phyloP scores from a whole-genome alignment of 2,113 vertebrate genomes.

The Heterotilapia buettikoferi region DNA sequence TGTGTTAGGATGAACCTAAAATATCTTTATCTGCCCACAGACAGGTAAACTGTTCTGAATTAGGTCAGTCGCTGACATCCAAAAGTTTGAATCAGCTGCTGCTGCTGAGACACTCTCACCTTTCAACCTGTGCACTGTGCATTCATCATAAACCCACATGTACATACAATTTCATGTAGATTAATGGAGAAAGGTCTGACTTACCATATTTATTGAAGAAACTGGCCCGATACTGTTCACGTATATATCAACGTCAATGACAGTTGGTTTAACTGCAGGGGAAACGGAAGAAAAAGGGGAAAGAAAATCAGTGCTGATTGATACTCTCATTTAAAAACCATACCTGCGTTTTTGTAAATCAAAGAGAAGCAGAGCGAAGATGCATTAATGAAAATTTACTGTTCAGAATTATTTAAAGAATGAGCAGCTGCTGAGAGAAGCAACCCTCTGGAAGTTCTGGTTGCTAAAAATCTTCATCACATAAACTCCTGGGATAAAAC shows the following conservation, averaged over 20 bases:
- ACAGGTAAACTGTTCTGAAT: background rate
- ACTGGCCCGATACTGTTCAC: slow-evolving; percentile 97
- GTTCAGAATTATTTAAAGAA: background rate
- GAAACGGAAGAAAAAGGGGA: slow-evolving; percentile 35
- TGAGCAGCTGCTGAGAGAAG: background rate
- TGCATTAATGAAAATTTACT: background rate
- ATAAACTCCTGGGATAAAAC: background rate
- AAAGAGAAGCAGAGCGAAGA: background rate
- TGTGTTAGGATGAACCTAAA: background rate
- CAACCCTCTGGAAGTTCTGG: background rate
- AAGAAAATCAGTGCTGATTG: background rate
- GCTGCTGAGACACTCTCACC: background rate
- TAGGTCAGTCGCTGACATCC: background rate
- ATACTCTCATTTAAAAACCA: background rate
- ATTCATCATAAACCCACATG: background rate
- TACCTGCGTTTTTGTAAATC: background rate
- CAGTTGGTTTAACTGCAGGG: slow-evolving; percentile 84
- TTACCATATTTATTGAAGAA: slow-evolving; percentile 97
- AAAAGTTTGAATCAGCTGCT: background rate
- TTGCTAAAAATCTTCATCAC: background rate
- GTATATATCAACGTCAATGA: slow-evolving; percentile 92
- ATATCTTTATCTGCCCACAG: background rate
- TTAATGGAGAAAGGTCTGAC: slow-evolving; percentile 51
- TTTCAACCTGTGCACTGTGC: background rate
- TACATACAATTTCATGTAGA: background rate